These are phyloP conservation scores for Hyles vespertilio DNA, from an alignment of 1,140 invertebrate genomes.

Conservation along the genomic window DNA sequence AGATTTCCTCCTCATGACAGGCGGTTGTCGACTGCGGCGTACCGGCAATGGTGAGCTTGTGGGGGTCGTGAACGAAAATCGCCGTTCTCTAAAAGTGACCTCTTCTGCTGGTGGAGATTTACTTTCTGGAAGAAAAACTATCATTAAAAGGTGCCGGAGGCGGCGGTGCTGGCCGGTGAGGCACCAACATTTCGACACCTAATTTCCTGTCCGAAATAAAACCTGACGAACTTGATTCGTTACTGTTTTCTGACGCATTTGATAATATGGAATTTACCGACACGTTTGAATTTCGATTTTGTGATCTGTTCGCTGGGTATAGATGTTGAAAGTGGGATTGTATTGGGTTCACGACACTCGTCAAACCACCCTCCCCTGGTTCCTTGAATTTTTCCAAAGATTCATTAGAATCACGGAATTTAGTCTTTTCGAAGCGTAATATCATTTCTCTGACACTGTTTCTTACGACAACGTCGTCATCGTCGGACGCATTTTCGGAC, in stretches of 20 bases:
- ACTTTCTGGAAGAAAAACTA: slow-evolving; percentile 39
- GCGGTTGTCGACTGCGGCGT: slow-evolving; percentile 57
- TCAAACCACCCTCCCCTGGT: slow-evolving; percentile 48
- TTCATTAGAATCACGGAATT: slow-evolving; percentile 46
- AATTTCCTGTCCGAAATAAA: slow-evolving; percentile 66
- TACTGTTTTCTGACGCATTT: slow-evolving; percentile 62
- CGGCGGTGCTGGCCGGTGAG: slow-evolving; percentile 60
- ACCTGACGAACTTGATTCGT: slow-evolving; percentile 63
- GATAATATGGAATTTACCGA: slow-evolving; percentile 70
- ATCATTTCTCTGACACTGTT: slow-evolving; percentile 66
- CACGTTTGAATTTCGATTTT: slow-evolving; percentile 64
- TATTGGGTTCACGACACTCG: slow-evolving; percentile 58
- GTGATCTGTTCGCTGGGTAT: slow-evolving; percentile 45
- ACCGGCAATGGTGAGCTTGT: slow-evolving; percentile 52
- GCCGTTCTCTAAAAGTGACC: slow-evolving; percentile 33
- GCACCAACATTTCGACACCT: slow-evolving; percentile 27
- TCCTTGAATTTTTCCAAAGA: slow-evolving; percentile 54
- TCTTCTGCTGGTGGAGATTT: slow-evolving; percentile 45
- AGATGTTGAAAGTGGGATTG: slow-evolving; percentile 57
- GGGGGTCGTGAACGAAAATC: slow-evolving; percentile 53
- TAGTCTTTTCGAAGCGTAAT: slow-evolving; percentile 58
- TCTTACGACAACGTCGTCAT: slow-evolving; percentile 54
- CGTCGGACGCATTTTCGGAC: slow-evolving; percentile 48
- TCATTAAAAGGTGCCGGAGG: slow-evolving; percentile 60
- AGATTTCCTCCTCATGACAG: slow-evolving; percentile 64